Percentiles rank a stretch among this genome's conserved stretches.
phyloP scores from a whole-genome alignment of 2,888 invertebrate genomes.

The Gymnosoma rotundatum region DNA sequence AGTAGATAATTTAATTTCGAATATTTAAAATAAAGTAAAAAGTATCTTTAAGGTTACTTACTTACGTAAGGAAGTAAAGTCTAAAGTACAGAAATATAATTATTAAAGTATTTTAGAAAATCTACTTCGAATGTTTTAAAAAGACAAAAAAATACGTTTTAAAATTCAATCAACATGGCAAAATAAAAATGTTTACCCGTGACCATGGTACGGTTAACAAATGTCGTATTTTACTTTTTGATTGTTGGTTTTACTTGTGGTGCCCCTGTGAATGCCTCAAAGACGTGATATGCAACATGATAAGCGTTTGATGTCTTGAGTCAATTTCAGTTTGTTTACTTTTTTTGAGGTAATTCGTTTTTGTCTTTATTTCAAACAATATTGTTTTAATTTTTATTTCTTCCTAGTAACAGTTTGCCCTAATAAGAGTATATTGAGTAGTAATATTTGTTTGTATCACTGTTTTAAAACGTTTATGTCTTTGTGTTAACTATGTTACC shows the following conservation, averaged over 20 bases:
- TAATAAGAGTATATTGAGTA: background rate
- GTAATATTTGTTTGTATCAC: no score
- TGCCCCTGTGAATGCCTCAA: constrained; percentile 14
- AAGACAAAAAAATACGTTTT: no score
- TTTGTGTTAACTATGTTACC: background rate
- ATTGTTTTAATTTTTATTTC: constrained; percentile 5
- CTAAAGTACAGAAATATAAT: no score
- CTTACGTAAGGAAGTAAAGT: no score
- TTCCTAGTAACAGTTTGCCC: constrained; percentile 11
- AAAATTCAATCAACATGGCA: no score
- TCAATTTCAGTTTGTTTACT: constrained; percentile 36
- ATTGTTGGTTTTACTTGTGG: background rate
- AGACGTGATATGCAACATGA: constrained; percentile 61
- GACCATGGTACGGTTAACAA: background rate
- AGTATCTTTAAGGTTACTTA: no score
- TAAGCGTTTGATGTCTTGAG: constrained; percentile 56
- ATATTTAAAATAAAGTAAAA: no score
- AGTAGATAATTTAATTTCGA: no score
- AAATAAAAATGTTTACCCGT: no score
- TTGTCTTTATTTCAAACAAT: background rate
- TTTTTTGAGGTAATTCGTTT: constrained; percentile 21
- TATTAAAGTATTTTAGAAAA: no score
- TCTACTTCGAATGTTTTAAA: no score
- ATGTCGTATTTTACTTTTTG: background rate
- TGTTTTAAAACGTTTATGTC: no score